Evolutionary conservation across 2,888 invertebrate genomes (phyloP), one percentile per base, ranked within the genome.

Genomic region (Isoperla grammatica): DNA sequence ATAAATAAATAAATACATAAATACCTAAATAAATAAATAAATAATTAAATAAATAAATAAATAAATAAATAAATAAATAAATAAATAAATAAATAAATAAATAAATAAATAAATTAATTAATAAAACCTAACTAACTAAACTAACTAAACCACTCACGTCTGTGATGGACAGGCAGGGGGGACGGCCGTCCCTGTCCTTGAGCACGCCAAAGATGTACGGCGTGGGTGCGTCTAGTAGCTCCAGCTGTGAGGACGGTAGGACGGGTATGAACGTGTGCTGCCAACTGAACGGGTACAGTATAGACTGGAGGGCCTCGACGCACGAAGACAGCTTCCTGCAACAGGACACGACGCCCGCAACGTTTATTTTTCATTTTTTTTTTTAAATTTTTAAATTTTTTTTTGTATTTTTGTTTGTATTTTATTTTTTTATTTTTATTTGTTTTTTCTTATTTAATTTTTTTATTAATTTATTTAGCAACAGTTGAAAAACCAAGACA

Each of bases 251-350:
- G 11, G 73, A 68, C 0, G 91, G 91, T 12, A 91, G 77, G 55
- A 87, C 82, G 0, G 90, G 87, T 54, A 92, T 85, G 13, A 90
- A 81, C 0, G 89, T 87, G 69, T 91, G 90, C 58, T 88, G 90
- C 92, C 92, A 92, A 39, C 83, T 81, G 73, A 92, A 88, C 6
- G 92, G 91, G 73, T 89, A 90, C 4, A 92, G 75, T 29, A 88
- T 79, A 23, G 84, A 81, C 65, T 87, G 85, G 1, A 91, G 73
- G 0, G 87, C 89, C 69, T 90, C 86, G 57, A 91, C 80, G 67
- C 89, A 89, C 0, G 85, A 80, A 0, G 88, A 88, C 8, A 90
- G 76, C 61, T 81, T 80, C 68, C 87, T 86, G 73, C 43, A 42
- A 17, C n/a, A 23, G 9, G 5, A 17, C 45, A 45, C 6, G 37